Base-by-base conservation (phyloP, 2,797 vertebrate species). In the Furcifer pardalis region DNA sequence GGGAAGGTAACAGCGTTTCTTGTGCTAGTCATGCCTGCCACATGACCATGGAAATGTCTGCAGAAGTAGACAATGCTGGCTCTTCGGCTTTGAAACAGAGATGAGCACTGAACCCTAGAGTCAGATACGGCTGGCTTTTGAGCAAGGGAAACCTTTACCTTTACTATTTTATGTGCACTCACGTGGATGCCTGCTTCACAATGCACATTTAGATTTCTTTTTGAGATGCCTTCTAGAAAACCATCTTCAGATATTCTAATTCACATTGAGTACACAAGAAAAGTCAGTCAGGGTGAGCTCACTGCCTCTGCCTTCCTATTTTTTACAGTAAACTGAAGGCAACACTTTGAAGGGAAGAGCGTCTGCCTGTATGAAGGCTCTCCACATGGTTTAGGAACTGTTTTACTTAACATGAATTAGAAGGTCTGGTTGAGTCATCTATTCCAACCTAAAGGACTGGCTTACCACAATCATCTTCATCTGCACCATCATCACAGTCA, bases 381-480 rank as follows among this genome's bases (percentile, higher is more conserved):
- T 69, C 12, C 63, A 32, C 19, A 21, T 35, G 21, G 8, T 37
- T 69, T 69, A 37, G 23, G 66, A 69, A 71, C 37, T 71, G 32
- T 37, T 71, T 71, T 42, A 71, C 17, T 35, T 37, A 37, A 35
- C 65, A 35, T 35, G 27, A 71, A 71, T 27, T 42, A 71, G 60
- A 32, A 66, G n/a, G 21, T 44, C 63, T 91, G 76, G 87, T 60
- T 79, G 86, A 86, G 86, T 82, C 92, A 93, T 49, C 90, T 87
- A 63, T 23, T 49, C 90, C 87, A 90, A 71, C 71, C 21, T 32
- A 7, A 60, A 49, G n/a, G 49, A 63, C 21, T 81, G 90, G 95
- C 98, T 95, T 96, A 99, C 98, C 98, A 95, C 98, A 99, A 94
- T 96, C 97, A 86, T 97, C 92, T 94, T 99, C 98, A 83, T 99